phyloP scores from a whole-genome alignment of 2,797 vertebrate species.

The Taenioides sp. region DNA sequence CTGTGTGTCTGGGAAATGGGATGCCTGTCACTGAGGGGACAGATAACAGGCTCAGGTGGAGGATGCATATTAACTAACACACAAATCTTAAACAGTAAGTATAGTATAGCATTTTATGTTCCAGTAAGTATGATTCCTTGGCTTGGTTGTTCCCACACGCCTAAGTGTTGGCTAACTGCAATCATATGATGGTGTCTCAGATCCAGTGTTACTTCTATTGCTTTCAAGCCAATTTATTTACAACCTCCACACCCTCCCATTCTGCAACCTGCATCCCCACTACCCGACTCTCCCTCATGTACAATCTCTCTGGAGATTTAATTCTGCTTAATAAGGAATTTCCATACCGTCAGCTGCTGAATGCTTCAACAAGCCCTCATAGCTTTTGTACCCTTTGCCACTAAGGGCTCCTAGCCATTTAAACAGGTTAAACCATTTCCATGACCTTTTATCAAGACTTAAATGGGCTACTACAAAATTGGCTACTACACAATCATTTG shows the following conservation, averaged over 20 bases:
- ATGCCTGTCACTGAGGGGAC: constrained; percentile 37
- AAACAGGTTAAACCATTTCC: constrained; percentile 44
- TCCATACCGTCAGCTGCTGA: constrained; percentile 38
- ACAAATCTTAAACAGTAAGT: constrained; percentile 16
- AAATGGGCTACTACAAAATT: constrained; percentile 6
- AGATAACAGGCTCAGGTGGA: constrained; percentile 48
- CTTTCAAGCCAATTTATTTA: constrained; percentile 59
- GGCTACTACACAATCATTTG: constrained; percentile 34
- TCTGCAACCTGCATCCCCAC: constrained; percentile 15
- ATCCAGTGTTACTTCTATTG: constrained; percentile 32
- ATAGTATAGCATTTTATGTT: constrained; percentile 4
- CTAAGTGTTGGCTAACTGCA: constrained; percentile 27
- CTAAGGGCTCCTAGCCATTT: constrained; percentile 32
- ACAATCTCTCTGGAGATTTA: constrained; percentile 39
- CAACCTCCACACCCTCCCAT: constrained; percentile 38
- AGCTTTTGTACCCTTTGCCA: constrained; percentile 24
- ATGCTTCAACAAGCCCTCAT: constrained; percentile 27
- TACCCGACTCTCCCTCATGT: constrained; percentile 7
- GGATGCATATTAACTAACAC: constrained; percentile 45
- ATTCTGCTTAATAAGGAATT: constrained; percentile 65
- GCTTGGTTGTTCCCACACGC: background rate
- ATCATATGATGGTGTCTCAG: constrained; percentile 37
- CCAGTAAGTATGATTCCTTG: background rate
- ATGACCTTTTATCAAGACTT: constrained; percentile 31
- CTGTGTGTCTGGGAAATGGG: constrained; percentile 21